These are phyloP conservation scores for Octodon degus DNA, from an alignment of 2,113 vertebrate species.

Conservation along the genomic window DNA sequence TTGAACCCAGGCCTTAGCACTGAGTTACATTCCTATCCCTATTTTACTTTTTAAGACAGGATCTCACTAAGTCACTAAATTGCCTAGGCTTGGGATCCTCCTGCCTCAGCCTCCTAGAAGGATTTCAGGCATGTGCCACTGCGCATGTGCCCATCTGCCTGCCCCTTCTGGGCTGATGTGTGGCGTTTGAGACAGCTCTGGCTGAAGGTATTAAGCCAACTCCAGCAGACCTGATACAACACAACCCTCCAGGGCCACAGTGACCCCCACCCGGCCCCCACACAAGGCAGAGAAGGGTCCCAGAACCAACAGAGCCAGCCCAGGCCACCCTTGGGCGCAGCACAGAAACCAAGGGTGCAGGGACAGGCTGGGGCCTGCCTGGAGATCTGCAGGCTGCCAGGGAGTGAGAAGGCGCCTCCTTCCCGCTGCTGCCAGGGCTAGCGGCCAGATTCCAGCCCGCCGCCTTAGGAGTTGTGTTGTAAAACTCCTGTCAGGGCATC, in stretches of 20 bases:
- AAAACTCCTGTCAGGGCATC: background rate
- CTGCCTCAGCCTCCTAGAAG: background rate
- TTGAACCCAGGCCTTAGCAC: background rate
- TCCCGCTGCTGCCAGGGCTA: background rate
- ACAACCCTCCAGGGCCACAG: background rate
- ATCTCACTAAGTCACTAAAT: background rate
- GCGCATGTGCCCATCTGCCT: too few species aligned
- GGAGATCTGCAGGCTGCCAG: background rate
- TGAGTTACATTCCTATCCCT: background rate
- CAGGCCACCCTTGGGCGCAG: background rate
- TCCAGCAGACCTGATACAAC: background rate
- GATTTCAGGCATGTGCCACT: background rate
- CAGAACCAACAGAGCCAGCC: background rate
- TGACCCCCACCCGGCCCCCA: background rate
- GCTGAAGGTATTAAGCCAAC: background rate
- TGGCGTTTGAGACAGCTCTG: background rate
- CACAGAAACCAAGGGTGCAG: background rate
- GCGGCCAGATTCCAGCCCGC: background rate
- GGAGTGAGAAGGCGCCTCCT: background rate
- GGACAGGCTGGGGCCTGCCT: background rate
- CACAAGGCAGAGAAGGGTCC: fast-evolving
- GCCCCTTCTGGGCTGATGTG: background rate
- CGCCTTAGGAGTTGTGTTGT: fast-evolving
- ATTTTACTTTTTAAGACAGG: background rate
- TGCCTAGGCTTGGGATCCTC: background rate